Evolutionary conservation across 2,888 invertebrate species (phyloP), one percentile per base, ranked within the genome.

Genomic region (Ectemnius lituratus): DNA sequence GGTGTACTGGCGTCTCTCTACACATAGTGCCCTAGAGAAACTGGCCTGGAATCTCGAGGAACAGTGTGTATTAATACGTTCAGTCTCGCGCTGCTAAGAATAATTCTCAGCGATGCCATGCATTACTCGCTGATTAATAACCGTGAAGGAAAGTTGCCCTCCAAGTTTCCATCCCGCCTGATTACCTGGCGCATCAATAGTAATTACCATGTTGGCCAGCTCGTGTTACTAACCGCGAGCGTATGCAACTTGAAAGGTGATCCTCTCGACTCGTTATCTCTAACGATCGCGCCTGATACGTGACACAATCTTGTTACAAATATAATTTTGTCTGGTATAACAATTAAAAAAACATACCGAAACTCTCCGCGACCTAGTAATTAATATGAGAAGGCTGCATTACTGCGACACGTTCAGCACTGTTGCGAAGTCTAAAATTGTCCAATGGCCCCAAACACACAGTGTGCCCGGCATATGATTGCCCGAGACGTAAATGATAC

Each of bases 371-470:
- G 37, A 37, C 11, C 37, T 37, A 11, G 37, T 11, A 37, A 37
- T 37, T 37, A 37, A 37, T 37, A 37, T 37, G 37, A 4, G 37
- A 37, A 37, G 37, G 8, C 6, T 63, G 68, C 67, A 64, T 61
- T 62, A 61, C 28, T 23, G 74, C 28, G 59, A 56, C 67, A 1
- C 37, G 37, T 8, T 37, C 57, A 20, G 60, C 57, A 45, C 8
- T 20, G 47, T 75, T 72, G 66, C 72, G 58, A 20, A 4, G 69
- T 63, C 77, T 77, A 77, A 77, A 77, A 77, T 76, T 77, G 77
- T 76, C 64, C 57, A 23, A 46, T 62, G 72, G 66, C 64, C 63
- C 69, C 72, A 37, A 37, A 37, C 37, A 37, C 37, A 37, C 3
- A 6, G 37, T 0, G 6, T 0, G n/a, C 5, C 52, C 4, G 4